These are phyloP conservation scores for Turritopsis dohrnii DNA, from an alignment of 30 jellyfish, hydroid and myxozoan species.

Conservation along the genomic window DNA sequence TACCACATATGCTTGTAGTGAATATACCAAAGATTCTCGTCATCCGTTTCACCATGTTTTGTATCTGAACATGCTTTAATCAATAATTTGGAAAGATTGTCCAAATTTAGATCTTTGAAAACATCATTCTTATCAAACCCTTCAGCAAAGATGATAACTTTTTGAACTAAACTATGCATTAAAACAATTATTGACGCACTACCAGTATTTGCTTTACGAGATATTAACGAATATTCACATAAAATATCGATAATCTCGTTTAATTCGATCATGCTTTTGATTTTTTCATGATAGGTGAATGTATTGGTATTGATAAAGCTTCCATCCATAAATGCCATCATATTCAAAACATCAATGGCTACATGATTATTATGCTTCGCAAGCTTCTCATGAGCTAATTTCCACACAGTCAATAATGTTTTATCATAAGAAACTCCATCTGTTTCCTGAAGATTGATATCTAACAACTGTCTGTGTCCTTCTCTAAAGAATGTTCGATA, in stretches of 20 bases:
- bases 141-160: neutral
- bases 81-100: neutral
- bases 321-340: no score
- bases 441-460: no score
- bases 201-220: neutral
- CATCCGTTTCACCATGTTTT: neutral
- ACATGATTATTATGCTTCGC: neutral
- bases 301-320: neutral
- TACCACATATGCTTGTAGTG: neutral
- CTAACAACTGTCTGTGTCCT: no score
- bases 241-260: no score
- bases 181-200: neutral
- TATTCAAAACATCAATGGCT: no score
- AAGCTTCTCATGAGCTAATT: constrained; percentile 39
- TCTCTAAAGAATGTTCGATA: no score
- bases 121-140: neutral
- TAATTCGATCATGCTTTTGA: neutral
- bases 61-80: neutral
- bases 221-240: neutral
- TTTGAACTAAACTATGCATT: neutral
- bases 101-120: neutral
- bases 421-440: no score
- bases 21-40: neutral
- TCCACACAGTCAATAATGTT: constrained; percentile 43
- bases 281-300: neutral